A percentile compares a stretch with the other conserved stretches of the same genome.
These are phyloP conservation scores for Diabrotica virgifera DNA, from an alignment of 1,140 invertebrate genomes.

Conservation along the genomic window DNA sequence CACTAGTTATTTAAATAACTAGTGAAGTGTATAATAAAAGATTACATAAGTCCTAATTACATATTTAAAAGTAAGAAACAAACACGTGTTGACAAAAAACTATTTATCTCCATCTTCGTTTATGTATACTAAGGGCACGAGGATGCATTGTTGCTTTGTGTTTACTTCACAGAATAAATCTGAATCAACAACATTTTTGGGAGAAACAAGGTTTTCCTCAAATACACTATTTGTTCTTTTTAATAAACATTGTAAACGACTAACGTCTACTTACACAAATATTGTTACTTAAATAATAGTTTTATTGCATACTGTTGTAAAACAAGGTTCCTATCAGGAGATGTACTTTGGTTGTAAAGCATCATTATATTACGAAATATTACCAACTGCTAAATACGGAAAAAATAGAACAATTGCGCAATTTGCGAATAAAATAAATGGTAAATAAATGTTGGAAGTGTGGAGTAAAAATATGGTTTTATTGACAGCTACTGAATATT, in stretches of 20 bases:
- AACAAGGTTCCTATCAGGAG: background rate
- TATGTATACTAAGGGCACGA: conserved; percentile 22
- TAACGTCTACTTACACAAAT: conserved; percentile 18
- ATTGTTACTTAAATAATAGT: conserved; percentile 19
- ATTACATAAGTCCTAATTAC: conserved; percentile 25
- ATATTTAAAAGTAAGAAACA: conserved; percentile 30
- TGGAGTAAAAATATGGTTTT: no score
- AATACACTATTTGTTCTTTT: conserved; percentile 24
- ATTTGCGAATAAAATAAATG: no score
- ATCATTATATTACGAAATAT: background rate
- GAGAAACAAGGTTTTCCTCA: conserved; percentile 18
- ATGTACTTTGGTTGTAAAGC: background rate
- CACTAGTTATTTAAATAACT: no score
- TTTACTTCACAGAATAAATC: conserved; percentile 21
- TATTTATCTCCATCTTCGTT: conserved; percentile 18
- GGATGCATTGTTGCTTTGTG: conserved; percentile 23
- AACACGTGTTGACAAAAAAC: conserved; percentile 16
- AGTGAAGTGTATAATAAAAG: no score
- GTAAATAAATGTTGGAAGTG: no score
- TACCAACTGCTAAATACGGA: no score
- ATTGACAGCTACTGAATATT: no score
- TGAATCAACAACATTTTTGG: conserved; percentile 20
- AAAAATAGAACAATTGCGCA: no score
- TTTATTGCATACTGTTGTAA: conserved; percentile 10
- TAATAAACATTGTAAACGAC: conserved; percentile 26